phyloP scores from a whole-genome alignment of 2,797 vertebrate genomes.

The Miichthys miiuy region DNA sequence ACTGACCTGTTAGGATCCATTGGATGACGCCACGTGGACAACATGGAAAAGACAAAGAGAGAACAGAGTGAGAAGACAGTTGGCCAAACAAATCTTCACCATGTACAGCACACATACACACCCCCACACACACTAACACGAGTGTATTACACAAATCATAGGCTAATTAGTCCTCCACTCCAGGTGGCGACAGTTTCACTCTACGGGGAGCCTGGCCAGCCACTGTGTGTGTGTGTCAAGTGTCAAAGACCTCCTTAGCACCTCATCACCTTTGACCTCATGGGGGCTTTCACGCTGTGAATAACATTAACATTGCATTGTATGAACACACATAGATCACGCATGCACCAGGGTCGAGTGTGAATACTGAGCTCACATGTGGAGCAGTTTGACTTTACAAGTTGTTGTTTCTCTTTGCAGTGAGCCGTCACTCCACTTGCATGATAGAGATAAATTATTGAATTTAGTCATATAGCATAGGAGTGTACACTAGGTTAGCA shows the following conservation, averaged over 20 bases:
- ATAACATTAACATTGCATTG: slow-evolving; percentile 58
- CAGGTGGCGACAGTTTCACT: slow-evolving; percentile 82
- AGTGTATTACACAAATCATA: slow-evolving; percentile 77
- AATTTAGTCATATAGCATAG: not conserved
- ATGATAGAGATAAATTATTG: not conserved
- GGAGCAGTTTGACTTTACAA: slow-evolving; percentile 13
- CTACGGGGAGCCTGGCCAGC: slow-evolving; percentile 60
- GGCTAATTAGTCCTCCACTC: slow-evolving; percentile 76
- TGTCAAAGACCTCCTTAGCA: slow-evolving; percentile 81
- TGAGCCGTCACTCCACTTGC: slow-evolving; percentile 6
- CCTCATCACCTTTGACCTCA: slow-evolving; percentile 78
- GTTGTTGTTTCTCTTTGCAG: slow-evolving; percentile 5
- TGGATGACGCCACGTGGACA: not conserved
- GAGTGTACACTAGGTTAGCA: not conserved
- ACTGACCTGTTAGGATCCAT: slow-evolving; percentile 67
- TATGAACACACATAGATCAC: slow-evolving; percentile 12
- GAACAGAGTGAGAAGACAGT: slow-evolving; percentile 36
- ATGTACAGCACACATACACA: slow-evolving; percentile 10
- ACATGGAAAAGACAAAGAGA: slow-evolving; percentile 64
- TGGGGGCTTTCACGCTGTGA: slow-evolving; percentile 55
- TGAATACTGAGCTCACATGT: slow-evolving; percentile 10
- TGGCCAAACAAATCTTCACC: slow-evolving; percentile 4
- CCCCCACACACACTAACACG: slow-evolving; percentile 20
- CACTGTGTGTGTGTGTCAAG: slow-evolving; percentile 66
- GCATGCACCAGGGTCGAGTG: not conserved